Conservation (phyloP, 2,797 vertebrate genomes). For the Amblyopsis hoosieri region DNA sequence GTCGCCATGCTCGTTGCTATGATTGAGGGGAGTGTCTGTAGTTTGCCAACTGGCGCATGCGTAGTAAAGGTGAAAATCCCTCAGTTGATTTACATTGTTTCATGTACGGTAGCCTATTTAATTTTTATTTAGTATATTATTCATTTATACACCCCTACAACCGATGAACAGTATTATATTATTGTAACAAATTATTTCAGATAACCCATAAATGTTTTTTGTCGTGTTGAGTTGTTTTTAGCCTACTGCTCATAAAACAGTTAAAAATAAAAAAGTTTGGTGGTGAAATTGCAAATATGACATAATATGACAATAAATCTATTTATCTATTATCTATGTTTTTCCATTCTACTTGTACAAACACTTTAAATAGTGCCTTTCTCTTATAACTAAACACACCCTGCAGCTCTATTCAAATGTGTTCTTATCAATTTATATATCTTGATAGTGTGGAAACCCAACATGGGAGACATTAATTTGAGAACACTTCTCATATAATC, state of each 20-base stretch:
- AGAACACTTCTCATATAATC: constrained; percentile 20
- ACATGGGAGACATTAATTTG: constrained; percentile 27
- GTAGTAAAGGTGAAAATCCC: too few species aligned
- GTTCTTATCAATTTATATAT: constrained; percentile 15
- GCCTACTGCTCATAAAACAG: too few species aligned
- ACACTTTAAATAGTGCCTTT: too few species aligned
- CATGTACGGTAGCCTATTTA: too few species aligned
- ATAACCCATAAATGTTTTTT: neutral
- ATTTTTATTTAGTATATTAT: too few species aligned
- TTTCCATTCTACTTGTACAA: too few species aligned
- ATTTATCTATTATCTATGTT: too few species aligned
- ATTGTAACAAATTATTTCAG: neutral
- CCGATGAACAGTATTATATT: neutral
- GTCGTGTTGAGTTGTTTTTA: neutral
- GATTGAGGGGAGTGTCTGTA: constrained; percentile 25
- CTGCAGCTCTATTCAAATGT: neutral
- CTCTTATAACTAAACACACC: too few species aligned
- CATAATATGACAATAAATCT: too few species aligned
- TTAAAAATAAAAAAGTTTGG: too few species aligned
- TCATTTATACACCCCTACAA: neutral
- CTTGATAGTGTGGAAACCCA: constrained; percentile 6
- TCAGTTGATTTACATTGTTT: too few species aligned
- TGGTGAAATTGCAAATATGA: too few species aligned
- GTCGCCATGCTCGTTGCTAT: constrained; percentile 83
- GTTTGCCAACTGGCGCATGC: neutral